A percentile compares a stretch with the other conserved stretches of the same genome.
Conservation (phyloP, 2,113 vertebrate genomes). For the Cyprinus carpio region DNA sequence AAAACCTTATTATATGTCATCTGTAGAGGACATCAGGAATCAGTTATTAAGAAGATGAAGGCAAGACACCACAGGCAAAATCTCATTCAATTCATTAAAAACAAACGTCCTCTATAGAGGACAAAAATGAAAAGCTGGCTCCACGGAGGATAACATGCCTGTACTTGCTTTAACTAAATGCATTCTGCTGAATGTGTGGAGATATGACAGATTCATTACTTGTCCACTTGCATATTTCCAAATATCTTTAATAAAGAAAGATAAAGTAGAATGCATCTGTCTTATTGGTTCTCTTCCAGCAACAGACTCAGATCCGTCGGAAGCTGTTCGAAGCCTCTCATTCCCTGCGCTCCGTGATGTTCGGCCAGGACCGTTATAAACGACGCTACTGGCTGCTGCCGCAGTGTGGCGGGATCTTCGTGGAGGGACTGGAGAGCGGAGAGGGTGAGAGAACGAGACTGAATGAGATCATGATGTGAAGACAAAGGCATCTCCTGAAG, state of each 20-base stretch:
- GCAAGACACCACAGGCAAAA: neutral
- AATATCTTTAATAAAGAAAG: neutral
- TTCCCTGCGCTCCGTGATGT: conserved; percentile 88
- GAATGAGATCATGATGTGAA: neutral
- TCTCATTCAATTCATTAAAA: conserved; percentile 1
- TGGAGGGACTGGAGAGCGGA: conserved; percentile 89
- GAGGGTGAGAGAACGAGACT: conserved; percentile 79
- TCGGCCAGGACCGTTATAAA: conserved; percentile 92
- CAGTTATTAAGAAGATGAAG: neutral
- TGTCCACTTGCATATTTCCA: neutral
- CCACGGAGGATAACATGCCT: neutral
- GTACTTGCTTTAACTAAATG: neutral
- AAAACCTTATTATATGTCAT: neutral
- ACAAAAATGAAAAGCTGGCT: neutral
- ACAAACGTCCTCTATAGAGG: conserved; percentile 11
- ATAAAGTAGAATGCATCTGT: neutral
- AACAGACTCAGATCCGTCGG: conserved; percentile 89
- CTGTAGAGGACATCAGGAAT: neutral
- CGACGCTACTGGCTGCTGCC: conserved; percentile 94
- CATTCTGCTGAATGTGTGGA: neutral
- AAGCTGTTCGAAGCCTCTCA: conserved; percentile 92
- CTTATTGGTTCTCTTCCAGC: conserved; percentile 70
- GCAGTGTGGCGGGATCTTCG: conserved; percentile 89
- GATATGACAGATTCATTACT: neutral
- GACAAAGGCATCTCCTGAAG: neutral